Evolutionary conservation across 2,888 invertebrate genomes (phyloP).

Genomic region (Aphodius granarius): DNA sequence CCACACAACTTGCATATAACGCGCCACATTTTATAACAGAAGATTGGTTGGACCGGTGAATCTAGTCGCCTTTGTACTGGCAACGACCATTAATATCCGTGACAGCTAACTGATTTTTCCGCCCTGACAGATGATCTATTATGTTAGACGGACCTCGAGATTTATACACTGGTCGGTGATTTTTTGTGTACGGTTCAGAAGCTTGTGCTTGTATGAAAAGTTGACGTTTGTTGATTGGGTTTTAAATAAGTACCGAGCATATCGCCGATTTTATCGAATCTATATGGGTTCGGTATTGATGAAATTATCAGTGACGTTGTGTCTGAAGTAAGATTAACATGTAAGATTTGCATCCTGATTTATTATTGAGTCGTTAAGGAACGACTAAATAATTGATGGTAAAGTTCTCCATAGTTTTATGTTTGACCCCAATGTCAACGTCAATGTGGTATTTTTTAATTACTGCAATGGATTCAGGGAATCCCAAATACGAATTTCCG

Average conservation of each 20-base stretch:
- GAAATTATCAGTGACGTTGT: background rate
- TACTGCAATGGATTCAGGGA: no score
- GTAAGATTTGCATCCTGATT: no score
- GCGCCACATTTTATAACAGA: background rate
- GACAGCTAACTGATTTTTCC: constrained; percentile 19
- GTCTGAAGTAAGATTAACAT: background rate
- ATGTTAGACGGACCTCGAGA: background rate
- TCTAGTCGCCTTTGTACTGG: background rate
- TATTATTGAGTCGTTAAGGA: no score
- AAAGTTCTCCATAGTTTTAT: no score
- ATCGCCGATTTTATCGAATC: background rate
- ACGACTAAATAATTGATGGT: no score
- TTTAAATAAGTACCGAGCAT: background rate
- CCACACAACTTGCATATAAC: background rate
- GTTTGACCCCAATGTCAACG: no score
- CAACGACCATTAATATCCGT: constrained; percentile 20
- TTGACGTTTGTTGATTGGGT: background rate
- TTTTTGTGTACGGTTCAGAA: background rate
- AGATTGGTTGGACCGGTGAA: background rate
- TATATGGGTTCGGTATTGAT: background rate
- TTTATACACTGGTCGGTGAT: background rate
- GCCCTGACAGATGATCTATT: constrained; percentile 1
- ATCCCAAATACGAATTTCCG: no score
- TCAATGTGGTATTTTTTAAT: no score
- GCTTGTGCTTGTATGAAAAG: background rate